A percentile compares a stretch with the other conserved stretches of the same genome.
Conservation (phyloP, 1,140 invertebrate species). For the Drosophila obscura region DNA sequence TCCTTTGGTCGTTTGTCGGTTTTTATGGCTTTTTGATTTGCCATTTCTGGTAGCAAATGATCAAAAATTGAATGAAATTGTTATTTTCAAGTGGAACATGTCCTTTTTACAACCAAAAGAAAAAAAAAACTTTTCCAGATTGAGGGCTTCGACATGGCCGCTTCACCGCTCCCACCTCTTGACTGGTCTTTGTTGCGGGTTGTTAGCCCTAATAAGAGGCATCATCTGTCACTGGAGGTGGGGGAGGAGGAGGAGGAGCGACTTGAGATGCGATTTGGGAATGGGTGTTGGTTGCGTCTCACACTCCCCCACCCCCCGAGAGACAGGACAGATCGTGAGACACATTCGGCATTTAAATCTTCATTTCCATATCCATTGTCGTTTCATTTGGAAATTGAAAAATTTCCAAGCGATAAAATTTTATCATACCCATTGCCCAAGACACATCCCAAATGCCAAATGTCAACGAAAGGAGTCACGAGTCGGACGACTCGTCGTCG, state of each 20-base stretch:
- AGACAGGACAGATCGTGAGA: too few species aligned
- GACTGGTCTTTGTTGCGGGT: conserved; percentile 71
- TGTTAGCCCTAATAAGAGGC: conserved; percentile 77
- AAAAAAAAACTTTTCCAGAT: conserved; percentile 22
- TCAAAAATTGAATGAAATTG: conserved; percentile 83
- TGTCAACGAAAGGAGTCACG: too few species aligned
- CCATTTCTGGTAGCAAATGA: conserved; percentile 82
- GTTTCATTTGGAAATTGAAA: conserved; percentile 70
- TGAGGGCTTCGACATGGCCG: conserved; percentile 40
- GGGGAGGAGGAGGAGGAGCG: not conserved
- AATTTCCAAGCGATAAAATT: conserved; percentile 78
- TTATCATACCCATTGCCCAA: conserved; percentile 48
- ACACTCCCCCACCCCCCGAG: not conserved
- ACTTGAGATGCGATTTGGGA: too few species aligned
- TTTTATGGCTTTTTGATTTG: conserved; percentile 83
- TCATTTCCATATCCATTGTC: conserved; percentile 48
- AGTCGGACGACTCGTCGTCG: too few species aligned
- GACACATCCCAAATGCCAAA: conserved; percentile 15
- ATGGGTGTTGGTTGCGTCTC: not conserved
- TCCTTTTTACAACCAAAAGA: conserved; percentile 58
- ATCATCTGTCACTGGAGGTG: conserved; percentile 34
- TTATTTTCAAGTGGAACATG: conserved; percentile 82
- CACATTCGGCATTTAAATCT: conserved; percentile 33
- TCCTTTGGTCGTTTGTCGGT: conserved; percentile 61
- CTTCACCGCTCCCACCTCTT: too few species aligned